These are phyloP conservation scores for Lydus trimaculatus DNA, from an alignment of 2,888 invertebrate genomes.

Conservation along the genomic window DNA sequence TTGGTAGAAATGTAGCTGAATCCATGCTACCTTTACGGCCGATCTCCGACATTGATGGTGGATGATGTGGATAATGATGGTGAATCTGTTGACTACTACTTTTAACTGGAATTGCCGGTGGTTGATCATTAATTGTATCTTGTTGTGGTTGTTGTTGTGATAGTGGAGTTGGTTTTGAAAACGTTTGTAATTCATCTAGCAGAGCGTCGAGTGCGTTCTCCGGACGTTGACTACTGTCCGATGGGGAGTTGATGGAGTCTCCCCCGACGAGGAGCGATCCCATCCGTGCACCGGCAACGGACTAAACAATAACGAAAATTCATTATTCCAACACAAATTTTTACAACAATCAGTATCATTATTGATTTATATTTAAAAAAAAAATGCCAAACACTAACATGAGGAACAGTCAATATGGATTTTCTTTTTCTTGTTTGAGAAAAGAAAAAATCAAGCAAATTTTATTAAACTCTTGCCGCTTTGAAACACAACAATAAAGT, in stretches of 20 bases:
- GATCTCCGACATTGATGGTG: conserved; percentile 64
- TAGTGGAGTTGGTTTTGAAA: conserved; percentile 72
- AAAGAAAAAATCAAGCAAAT: conserved; percentile 4
- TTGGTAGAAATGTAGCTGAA: conserved; percentile 60
- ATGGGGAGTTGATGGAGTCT: conserved; percentile 62
- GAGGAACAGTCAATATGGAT: conserved; percentile 2
- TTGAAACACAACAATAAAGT: not conserved
- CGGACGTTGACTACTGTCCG: conserved; percentile 71
- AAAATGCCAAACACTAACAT: not conserved
- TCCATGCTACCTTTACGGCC: conserved; percentile 66
- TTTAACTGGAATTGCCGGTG: conserved; percentile 56
- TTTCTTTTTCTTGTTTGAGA: not conserved
- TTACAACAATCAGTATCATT: not conserved
- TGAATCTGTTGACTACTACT: conserved; percentile 44
- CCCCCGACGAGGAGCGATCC: conserved; percentile 68
- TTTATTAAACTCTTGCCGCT: not conserved
- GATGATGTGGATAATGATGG: conserved; percentile 43
- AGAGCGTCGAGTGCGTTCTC: conserved; percentile 98
- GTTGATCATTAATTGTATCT: conserved; percentile 45
- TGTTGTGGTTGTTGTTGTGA: conserved; percentile 28
- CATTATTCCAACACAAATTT: not conserved
- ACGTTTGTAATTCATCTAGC: conserved; percentile 92
- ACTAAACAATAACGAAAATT: conserved; percentile 54
- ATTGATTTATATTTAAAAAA: not conserved
- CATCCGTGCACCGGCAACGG: conserved; percentile 69